phyloP scores from a whole-genome alignment of 2,797 vertebrate genomes.

The Melanotaenia parkinsoni region DNA sequence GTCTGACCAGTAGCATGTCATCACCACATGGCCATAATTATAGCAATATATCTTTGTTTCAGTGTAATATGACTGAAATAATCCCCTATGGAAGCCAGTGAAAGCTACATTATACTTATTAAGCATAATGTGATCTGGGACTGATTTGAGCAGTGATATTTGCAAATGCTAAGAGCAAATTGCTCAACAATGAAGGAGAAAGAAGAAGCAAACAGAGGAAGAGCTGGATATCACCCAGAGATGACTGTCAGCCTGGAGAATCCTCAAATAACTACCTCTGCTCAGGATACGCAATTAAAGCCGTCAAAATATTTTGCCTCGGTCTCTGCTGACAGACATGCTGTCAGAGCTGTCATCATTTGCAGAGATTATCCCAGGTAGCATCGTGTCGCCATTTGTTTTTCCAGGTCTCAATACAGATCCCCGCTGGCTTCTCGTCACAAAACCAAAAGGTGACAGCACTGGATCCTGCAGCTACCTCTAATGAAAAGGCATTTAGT shows the following conservation, averaged over 20 bases:
- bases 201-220: constrained; percentile 14
- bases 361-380: constrained; percentile 52
- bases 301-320: constrained; percentile 64
- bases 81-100: constrained; percentile 32
- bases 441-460: constrained; percentile 57
- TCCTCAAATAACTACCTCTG: constrained; percentile 54
- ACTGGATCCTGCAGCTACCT: constrained; percentile 46
- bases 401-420: constrained; percentile 27
- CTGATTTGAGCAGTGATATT: constrained; percentile 41
- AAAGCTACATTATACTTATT: constrained; percentile 23
- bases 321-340: constrained; percentile 56
- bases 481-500: constrained; percentile 41
- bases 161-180: constrained; percentile 18
- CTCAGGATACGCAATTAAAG: constrained; percentile 35
- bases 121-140: constrained; percentile 51
- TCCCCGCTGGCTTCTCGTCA: constrained; percentile 42
- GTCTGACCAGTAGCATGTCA: constrained; percentile 35
- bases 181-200: constrained; percentile 16
- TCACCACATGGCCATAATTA: constrained; percentile 59
- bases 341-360: constrained; percentile 70
- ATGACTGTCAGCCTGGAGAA: constrained; percentile 36
- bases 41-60: constrained; percentile 44
- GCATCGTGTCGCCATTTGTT: constrained; percentile 53
- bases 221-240: constrained; percentile 28
- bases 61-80: constrained; percentile 51